These are phyloP conservation scores for Syngnathus rostellatus DNA, from an alignment of 2,797 vertebrate species.

Conservation along the genomic window DNA sequence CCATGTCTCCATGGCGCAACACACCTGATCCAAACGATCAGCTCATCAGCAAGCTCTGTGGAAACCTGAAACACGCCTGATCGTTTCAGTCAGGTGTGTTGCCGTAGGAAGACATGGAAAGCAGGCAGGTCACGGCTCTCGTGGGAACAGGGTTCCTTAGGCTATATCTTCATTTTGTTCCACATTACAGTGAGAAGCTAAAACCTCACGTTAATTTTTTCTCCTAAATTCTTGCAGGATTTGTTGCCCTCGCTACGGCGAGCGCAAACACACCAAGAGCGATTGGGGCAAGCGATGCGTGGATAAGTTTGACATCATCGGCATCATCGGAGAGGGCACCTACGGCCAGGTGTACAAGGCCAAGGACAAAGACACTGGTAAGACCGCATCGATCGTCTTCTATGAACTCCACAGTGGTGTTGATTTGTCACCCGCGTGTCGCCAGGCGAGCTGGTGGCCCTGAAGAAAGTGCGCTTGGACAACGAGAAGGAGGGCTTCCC, in stretches of 20 bases:
- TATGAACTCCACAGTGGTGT: background rate
- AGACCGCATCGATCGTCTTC: slow-evolving; percentile 9
- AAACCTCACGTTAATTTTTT: background rate
- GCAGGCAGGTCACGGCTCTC: no score
- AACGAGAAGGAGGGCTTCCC: slow-evolving; percentile 98
- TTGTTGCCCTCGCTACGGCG: slow-evolving; percentile 93
- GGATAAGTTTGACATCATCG: slow-evolving; percentile 97
- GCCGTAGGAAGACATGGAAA: no score
- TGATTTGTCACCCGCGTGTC: background rate
- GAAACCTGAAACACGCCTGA: no score
- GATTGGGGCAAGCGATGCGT: slow-evolving; percentile 99
- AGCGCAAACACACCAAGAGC: slow-evolving; percentile 89
- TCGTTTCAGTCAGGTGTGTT: no score
- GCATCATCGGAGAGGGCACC: slow-evolving; percentile 96
- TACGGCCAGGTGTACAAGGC: slow-evolving; percentile 99
- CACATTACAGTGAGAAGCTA: background rate
- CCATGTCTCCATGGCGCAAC: no score
- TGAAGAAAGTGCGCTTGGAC: slow-evolving; percentile 97
- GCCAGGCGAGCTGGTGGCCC: slow-evolving; percentile 88
- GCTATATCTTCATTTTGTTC: background rate
- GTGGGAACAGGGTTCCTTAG: no score
- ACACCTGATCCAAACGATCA: no score
- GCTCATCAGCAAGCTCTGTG: no score
- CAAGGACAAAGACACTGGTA: slow-evolving; percentile 98
- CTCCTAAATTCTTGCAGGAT: slow-evolving; percentile 69